These are phyloP conservation scores for Heliopora coerulea DNA, from an alignment of 92 coral and sea anemone genomes.

Conservation along the genomic window DNA sequence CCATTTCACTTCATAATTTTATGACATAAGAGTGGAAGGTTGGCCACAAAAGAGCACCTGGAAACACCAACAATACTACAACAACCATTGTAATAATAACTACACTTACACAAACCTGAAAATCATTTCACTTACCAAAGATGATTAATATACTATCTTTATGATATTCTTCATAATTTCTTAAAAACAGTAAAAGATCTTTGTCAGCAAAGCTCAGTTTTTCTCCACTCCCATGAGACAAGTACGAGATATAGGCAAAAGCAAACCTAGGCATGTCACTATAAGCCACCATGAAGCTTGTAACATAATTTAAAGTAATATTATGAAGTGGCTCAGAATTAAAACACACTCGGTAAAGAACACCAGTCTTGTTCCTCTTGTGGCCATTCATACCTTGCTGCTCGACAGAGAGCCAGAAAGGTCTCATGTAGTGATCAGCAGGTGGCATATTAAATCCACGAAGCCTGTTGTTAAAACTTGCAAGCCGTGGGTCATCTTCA, in stretches of 20 bases:
- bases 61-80: too few species aligned
- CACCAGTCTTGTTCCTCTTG: conserved; percentile 47
- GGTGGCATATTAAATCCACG: conserved; percentile 59
- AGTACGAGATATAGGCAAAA: conserved; percentile 65
- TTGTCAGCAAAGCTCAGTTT: conserved; percentile 73
- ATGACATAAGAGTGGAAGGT: too few species aligned
- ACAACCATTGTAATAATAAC: too few species aligned
- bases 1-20: too few species aligned
- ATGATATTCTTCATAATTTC: conserved; percentile 47
- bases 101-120: too few species aligned
- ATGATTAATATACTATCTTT: conserved; percentile 63
- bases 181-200: conserved; percentile 61
- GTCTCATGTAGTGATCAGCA: conserved; percentile 69
- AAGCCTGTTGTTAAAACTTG: conserved; percentile 51
- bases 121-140: conserved; percentile 59
- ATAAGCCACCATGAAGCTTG: conserved; percentile 58
- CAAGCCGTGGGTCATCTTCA: conserved; percentile 71
- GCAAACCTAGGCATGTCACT: conserved; percentile 66
- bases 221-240: conserved; percentile 76
- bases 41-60: too few species aligned
- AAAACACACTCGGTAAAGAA: conserved; percentile 58
- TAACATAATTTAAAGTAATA: conserved; percentile 60
- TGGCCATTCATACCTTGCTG: conserved; percentile 52
- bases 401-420: conserved; percentile 75
- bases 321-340: conserved; percentile 65